Percentiles rank a stretch among this genome's conserved stretches.
Conservation (phyloP, 2,797 vertebrate genomes). For the Calcarius lapponicus region DNA sequence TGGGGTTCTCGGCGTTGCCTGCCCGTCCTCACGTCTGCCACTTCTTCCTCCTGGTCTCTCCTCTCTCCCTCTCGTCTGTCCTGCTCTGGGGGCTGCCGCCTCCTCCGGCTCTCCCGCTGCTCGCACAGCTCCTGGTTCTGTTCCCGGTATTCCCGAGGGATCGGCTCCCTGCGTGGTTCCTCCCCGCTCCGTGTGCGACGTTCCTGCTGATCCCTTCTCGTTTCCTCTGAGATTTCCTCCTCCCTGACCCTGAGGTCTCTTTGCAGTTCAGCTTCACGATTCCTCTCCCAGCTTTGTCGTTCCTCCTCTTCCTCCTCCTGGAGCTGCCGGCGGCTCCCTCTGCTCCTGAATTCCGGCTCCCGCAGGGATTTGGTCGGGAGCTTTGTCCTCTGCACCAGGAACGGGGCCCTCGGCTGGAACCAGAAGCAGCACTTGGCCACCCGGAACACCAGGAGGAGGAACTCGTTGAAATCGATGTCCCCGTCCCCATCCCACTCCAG, state of each 20-base stretch:
- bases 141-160: not conserved
- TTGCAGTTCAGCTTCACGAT: not conserved
- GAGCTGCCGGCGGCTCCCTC: not conserved
- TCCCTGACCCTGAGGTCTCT: not conserved
- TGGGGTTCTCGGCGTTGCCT: not conserved
- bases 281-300: not conserved
- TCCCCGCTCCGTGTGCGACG: fast-evolving
- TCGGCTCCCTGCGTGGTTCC: fast-evolving
- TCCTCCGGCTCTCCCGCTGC: not conserved
- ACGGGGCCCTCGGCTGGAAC: not conserved
- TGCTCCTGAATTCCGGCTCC: not conserved
- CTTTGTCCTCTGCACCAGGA: slow-evolving; percentile 8
- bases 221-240: not conserved
- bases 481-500: slow-evolving; percentile 85
- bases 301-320: not conserved
- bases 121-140: not conserved
- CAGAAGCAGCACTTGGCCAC: slow-evolving; percentile 72
- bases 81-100: fast-evolving
- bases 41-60: not conserved
- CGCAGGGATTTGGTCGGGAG: not conserved
- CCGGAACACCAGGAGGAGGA: slow-evolving; percentile 71
- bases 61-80: not conserved
- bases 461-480: slow-evolving; percentile 87
- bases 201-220: not conserved
- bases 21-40: not conserved